These are phyloP conservation scores for Mythimna loreyi DNA, from an alignment of 2,888 invertebrate species.

Conservation along the genomic window DNA sequence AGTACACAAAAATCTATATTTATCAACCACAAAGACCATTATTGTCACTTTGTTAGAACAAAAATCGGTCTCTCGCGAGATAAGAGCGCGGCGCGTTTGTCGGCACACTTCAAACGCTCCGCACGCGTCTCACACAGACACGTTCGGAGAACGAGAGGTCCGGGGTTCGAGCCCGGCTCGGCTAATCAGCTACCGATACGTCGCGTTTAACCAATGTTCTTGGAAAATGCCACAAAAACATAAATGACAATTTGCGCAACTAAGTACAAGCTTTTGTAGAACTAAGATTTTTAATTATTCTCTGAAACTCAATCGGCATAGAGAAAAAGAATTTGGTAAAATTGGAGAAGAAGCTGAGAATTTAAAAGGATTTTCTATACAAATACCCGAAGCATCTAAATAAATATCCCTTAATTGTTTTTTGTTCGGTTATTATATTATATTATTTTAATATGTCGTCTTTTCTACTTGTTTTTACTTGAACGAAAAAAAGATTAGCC, in stretches of 20 bases:
- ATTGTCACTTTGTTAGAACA: constrained; percentile 86
- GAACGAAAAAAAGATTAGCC: background rate
- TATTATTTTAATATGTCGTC: no score
- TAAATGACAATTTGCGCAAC: constrained; percentile 42
- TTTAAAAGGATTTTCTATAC: background rate
- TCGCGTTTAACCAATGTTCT: constrained; percentile 72
- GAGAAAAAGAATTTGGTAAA: no score
- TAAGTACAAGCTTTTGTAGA: background rate
- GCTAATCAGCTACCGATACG: constrained; percentile 85
- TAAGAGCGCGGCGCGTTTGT: constrained; percentile 87
- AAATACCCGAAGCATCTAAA: background rate
- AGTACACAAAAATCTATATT: constrained; percentile 80
- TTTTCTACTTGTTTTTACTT: background rate
- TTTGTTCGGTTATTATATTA: no score
- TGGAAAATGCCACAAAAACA: constrained; percentile 65
- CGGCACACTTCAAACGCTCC: constrained; percentile 83
- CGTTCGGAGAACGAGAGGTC: constrained; percentile 85
- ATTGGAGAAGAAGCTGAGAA: background rate
- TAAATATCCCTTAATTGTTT: background rate
- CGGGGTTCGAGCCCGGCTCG: constrained; percentile 78
- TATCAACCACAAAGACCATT: constrained; percentile 86
- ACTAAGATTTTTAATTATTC: background rate
- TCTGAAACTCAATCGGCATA: background rate
- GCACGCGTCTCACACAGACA: constrained; percentile 77
- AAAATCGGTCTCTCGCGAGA: constrained; percentile 86